Evolutionary conservation across 2,113 vertebrate genomes (phyloP).

Genomic region (Prionailurus viverrinus): DNA sequence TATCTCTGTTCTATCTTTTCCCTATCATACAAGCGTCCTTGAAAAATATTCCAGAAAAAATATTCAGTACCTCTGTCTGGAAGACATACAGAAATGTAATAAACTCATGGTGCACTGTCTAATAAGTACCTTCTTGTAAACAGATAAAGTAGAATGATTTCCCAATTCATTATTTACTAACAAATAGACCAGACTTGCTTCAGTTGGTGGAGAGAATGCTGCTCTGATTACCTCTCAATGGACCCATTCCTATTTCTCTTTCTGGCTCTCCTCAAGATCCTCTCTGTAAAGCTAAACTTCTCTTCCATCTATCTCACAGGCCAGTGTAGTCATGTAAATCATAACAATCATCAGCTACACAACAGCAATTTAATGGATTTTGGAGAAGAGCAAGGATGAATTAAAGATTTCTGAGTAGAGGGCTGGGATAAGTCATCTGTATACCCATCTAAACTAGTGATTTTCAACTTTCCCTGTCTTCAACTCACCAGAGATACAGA

Average conservation of each 20-base stretch:
- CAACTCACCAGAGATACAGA: not conserved
- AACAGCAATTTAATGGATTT: not conserved
- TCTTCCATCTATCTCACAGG: not conserved
- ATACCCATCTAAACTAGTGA: not conserved
- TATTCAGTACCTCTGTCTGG: not conserved
- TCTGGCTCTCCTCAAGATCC: not conserved
- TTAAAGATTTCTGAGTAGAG: not conserved
- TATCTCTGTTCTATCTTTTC: not conserved
- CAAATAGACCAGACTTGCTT: not conserved
- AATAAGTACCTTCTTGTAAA: constrained; percentile 31
- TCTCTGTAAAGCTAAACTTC: not conserved
- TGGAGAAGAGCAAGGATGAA: not conserved
- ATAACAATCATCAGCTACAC: not conserved
- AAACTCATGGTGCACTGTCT: not conserved
- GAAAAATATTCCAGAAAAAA: constrained; percentile 39
- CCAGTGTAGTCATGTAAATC: not conserved
- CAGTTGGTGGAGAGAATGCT: not conserved
- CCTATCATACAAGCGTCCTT: not conserved
- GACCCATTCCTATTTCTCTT: not conserved
- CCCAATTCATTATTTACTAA: constrained; percentile 18
- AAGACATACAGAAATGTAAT: constrained; percentile 21
- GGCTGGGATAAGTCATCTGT: not conserved
- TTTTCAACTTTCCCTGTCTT: not conserved
- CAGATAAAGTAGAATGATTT: not conserved
- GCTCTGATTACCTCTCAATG: not conserved